A percentile compares a stretch with the other conserved stretches of the same genome.
phyloP scores from a whole-genome alignment of 2,888 invertebrate genomes.

The Eumerus sabulonum region DNA sequence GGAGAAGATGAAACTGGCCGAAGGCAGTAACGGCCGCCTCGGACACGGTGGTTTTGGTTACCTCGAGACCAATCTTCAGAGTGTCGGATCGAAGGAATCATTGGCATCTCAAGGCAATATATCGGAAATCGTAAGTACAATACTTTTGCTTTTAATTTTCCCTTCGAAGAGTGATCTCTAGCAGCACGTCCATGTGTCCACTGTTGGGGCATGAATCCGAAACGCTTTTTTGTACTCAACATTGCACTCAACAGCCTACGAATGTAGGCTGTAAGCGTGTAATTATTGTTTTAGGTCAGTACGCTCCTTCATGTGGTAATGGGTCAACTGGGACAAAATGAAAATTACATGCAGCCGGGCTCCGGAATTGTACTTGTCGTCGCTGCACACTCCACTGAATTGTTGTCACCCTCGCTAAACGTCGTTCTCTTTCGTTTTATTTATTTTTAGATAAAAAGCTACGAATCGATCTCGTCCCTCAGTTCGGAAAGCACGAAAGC shows the following conservation, averaged over 20 bases:
- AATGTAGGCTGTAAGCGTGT: slow-evolving; percentile 12
- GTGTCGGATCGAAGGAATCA: slow-evolving; percentile 79
- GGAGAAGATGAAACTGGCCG: slow-evolving; percentile 73
- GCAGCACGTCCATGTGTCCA: too few relatives aligned
- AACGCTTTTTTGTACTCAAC: too few relatives aligned
- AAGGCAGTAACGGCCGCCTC: slow-evolving; percentile 56
- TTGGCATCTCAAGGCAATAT: slow-evolving; percentile 78
- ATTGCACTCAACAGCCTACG: background rate
- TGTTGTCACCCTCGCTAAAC: too few relatives aligned
- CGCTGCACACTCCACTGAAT: background rate
- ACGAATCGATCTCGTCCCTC: slow-evolving; percentile 83
- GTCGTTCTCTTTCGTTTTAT: background rate
- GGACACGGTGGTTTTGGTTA: slow-evolving; percentile 12
- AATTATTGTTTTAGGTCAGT: slow-evolving; percentile 34
- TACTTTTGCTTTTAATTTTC: slow-evolving; percentile 7
- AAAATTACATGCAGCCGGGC: background rate
- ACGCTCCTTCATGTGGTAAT: background rate
- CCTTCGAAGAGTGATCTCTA: background rate
- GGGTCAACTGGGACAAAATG: slow-evolving; percentile 10
- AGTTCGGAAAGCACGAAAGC: slow-evolving; percentile 82
- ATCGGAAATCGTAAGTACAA: slow-evolving; percentile 76
- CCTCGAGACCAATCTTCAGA: slow-evolving; percentile 71
- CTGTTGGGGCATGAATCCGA: too few relatives aligned
- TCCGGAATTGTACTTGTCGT: background rate
- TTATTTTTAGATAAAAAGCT: slow-evolving; percentile 82